These are phyloP conservation scores for Neelides sp. DNA, from an alignment of 1,140 invertebrate species.

Conservation along the genomic window DNA sequence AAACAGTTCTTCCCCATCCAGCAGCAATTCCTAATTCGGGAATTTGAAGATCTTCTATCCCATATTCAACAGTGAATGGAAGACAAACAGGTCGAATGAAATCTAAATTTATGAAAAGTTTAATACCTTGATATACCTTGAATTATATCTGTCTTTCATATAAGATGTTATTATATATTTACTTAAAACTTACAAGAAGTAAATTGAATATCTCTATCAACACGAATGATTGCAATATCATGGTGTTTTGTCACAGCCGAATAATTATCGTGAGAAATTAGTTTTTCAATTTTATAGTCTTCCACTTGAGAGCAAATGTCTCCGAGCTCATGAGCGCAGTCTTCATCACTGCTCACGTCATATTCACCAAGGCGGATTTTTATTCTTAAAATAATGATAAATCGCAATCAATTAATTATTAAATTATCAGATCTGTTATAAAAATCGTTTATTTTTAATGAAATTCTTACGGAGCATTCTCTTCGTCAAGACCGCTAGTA, in stretches of 20 bases:
- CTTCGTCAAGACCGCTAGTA: slow-evolving; percentile 2
- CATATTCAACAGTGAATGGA: slow-evolving; percentile 25
- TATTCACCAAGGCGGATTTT: slow-evolving; percentile 51
- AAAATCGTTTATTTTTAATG: background rate
- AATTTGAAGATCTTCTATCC: slow-evolving; percentile 3
- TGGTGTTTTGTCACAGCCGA: slow-evolving; percentile 36
- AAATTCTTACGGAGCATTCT: slow-evolving; percentile 12
- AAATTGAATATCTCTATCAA: slow-evolving; percentile 41
- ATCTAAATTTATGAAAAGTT: slow-evolving; percentile 5
- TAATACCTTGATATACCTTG: background rate
- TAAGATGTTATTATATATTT: background rate
- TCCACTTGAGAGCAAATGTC: slow-evolving; percentile 13
- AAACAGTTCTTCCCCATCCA: slow-evolving; percentile 1
- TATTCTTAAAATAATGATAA: slow-evolving; percentile 35
- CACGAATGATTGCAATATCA: slow-evolving; percentile 51
- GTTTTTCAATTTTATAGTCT: slow-evolving; percentile 24
- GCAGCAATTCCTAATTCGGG: slow-evolving; percentile 9
- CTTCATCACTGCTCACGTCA: slow-evolving; percentile 41
- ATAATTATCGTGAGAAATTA: slow-evolving; percentile 20
- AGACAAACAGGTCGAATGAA: slow-evolving; percentile 26
- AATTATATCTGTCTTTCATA: background rate
- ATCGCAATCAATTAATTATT: background rate
- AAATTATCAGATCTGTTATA: background rate
- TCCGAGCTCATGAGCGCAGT: slow-evolving; percentile 42
- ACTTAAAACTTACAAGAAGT: slow-evolving; percentile 13